Conservation (phyloP, 2,797 vertebrate species). For the Pteropus rufus region DNA sequence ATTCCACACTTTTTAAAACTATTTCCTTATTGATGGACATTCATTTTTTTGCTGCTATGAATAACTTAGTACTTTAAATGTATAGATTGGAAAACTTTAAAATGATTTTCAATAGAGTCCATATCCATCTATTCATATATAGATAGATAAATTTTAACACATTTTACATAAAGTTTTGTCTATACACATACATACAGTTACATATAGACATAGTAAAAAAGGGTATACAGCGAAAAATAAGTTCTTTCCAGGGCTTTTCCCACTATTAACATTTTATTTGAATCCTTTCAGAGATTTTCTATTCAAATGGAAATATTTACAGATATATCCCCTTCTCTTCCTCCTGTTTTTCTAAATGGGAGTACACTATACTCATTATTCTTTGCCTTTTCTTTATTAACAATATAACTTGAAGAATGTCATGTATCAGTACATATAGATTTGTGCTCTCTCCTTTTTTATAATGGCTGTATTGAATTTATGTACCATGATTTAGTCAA, state of each 20-base stretch:
- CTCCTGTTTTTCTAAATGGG: neutral
- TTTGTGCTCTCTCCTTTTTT: neutral
- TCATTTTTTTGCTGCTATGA: neutral
- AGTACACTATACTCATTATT: neutral
- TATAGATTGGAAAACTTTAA: neutral
- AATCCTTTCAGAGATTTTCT: neutral
- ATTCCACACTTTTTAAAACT: neutral
- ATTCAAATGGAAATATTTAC: neutral
- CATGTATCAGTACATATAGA: neutral
- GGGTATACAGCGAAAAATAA: neutral
- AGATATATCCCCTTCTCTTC: neutral
- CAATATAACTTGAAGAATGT: neutral
- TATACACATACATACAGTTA: neutral
- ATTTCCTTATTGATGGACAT: neutral
- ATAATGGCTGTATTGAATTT: neutral
- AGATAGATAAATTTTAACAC: neutral
- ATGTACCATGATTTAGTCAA: neutral
- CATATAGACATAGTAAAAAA: neutral
- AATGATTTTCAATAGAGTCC: neutral
- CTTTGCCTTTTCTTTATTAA: neutral
- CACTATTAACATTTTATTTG: neutral
- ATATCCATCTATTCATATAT: neutral
- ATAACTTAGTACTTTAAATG: slow-evolving; percentile 5
- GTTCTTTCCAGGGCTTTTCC: neutral
- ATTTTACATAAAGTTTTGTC: neutral